phyloP scores from a whole-genome alignment of 92 coral and sea anemone species.

The Porites divaricata region DNA sequence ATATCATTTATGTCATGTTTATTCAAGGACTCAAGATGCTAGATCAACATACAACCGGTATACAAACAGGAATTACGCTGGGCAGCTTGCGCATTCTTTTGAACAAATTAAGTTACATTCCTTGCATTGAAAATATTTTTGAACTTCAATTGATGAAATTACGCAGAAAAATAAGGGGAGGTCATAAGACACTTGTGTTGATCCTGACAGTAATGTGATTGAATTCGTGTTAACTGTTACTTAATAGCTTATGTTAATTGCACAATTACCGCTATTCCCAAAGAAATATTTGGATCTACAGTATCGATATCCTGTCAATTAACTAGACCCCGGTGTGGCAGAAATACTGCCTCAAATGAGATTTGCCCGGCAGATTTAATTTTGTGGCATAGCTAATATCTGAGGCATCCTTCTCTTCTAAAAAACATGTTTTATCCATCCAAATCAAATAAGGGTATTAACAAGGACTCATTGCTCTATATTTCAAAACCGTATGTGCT shows the following conservation, averaged over 20 bases:
- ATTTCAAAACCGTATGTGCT: too few species aligned
- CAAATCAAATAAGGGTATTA: too few species aligned
- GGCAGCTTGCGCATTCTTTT: not conserved
- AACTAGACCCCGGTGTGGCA: not conserved
- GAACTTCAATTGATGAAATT: not conserved
- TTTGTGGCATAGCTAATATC: too few species aligned
- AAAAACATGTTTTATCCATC: too few species aligned
- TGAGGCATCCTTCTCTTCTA: too few species aligned
- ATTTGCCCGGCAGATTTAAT: too few species aligned
- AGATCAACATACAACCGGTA: conserved; percentile 28
- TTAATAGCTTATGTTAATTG: not conserved
- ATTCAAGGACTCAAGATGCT: not conserved
- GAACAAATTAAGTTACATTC: conserved; percentile 28
- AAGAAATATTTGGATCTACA: not conserved
- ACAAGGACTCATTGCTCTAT: too few species aligned
- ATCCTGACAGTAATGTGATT: too few species aligned
- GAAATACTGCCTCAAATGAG: too few species aligned
- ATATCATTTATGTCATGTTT: conserved; percentile 12
- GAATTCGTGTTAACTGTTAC: not conserved
- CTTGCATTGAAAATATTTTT: not conserved
- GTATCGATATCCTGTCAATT: not conserved
- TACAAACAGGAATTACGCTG: conserved; percentile 29
- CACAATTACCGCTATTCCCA: not conserved
- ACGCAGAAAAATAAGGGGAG: not conserved
- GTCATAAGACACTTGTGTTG: too few species aligned